A percentile compares a stretch with the other conserved stretches of the same genome.
phyloP scores from a whole-genome alignment of 2,797 vertebrate species.

The Dallia pectoralis region DNA sequence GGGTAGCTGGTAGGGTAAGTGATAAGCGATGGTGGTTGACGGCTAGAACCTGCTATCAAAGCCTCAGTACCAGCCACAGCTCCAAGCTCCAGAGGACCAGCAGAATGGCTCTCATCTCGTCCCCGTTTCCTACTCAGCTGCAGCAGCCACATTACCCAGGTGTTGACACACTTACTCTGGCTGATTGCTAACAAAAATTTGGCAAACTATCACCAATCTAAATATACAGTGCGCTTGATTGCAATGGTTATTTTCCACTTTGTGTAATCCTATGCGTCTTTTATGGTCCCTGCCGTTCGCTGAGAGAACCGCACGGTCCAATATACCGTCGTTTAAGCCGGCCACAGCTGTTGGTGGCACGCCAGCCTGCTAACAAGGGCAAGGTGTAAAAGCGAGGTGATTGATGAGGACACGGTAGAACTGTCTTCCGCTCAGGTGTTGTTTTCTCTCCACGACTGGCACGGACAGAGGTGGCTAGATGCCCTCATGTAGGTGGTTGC shows the following conservation, averaged over 20 bases:
- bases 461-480: background rate
- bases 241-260: slow-evolving; percentile 4
- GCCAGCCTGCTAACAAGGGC: background rate
- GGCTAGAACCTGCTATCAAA: background rate
- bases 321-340: slow-evolving; percentile 9
- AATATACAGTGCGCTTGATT: slow-evolving; percentile 27
- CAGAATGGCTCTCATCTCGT: background rate
- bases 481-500: background rate
- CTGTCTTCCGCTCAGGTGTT: background rate
- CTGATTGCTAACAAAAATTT: slow-evolving; percentile 12
- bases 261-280: slow-evolving; percentile 1
- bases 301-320: slow-evolving; percentile 22
- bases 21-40: background rate
- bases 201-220: slow-evolving; percentile 19
- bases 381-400: slow-evolving; percentile 1
- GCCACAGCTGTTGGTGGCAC: slow-evolving; percentile 1
- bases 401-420: background rate
- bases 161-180: slow-evolving; percentile 43
- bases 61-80: background rate
- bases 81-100: slow-evolving; percentile 10
- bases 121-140: slow-evolving; percentile 14
- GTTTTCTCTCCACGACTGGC: background rate
- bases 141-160: slow-evolving; percentile 31
- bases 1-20: background rate
- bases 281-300: slow-evolving; percentile 26